Evolutionary conservation across 2,113 vertebrate species (phyloP).

Genomic region (Sigmodon hispidus): DNA sequence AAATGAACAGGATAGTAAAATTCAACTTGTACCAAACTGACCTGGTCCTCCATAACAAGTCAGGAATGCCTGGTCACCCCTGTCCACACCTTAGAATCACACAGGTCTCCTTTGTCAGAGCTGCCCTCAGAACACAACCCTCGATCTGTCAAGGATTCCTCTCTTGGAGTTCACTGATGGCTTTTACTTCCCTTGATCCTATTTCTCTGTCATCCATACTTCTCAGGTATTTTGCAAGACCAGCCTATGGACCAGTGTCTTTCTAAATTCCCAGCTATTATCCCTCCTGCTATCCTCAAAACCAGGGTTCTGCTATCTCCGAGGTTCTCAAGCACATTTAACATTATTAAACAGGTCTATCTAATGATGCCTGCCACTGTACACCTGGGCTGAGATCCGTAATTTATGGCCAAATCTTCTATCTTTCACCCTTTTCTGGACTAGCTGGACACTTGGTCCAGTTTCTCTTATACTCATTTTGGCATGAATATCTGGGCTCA

Average conservation of each 20-base stretch:
- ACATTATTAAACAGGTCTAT: background rate
- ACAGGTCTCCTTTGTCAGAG: background rate
- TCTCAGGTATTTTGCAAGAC: background rate
- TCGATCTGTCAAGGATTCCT: background rate
- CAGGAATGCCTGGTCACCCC: background rate
- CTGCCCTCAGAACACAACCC: background rate
- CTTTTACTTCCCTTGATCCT: background rate
- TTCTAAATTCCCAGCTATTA: background rate
- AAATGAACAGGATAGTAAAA: background rate
- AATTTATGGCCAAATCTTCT: background rate
- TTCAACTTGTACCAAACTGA: background rate
- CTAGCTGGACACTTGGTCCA: background rate
- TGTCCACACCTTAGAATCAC: background rate
- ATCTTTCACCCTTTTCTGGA: background rate
- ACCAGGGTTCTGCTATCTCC: background rate
- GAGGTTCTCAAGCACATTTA: background rate
- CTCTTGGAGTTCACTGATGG: background rate
- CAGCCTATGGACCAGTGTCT: background rate
- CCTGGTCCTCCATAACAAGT: background rate
- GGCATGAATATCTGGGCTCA: background rate
- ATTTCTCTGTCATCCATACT: background rate
- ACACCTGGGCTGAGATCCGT: background rate
- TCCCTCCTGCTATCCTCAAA: background rate
- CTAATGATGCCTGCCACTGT: background rate
- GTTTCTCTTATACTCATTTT: background rate